These are phyloP conservation scores for Heliconius ethilla DNA, from an alignment of 2,888 invertebrate genomes.

Conservation along the genomic window DNA sequence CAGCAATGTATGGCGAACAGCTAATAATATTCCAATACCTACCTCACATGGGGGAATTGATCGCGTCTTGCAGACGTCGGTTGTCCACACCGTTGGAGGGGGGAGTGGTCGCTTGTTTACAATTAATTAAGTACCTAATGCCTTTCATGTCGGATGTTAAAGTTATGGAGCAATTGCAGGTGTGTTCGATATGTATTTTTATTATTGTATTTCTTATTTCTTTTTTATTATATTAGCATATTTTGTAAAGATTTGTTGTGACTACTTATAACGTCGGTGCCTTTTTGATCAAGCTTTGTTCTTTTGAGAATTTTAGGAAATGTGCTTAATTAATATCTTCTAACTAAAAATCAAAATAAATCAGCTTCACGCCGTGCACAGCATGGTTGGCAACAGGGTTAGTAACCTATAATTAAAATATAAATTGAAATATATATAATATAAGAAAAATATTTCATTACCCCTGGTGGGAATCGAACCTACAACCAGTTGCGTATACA, in stretches of 20 bases:
- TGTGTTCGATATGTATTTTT: slow-evolving; percentile 53
- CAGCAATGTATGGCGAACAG: slow-evolving; percentile 93
- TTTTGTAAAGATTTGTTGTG: background rate
- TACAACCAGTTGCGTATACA: no score
- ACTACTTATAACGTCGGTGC: background rate
- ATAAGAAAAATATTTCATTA: no score
- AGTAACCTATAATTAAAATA: no score
- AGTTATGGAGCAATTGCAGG: slow-evolving; percentile 93
- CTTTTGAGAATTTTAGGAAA: no score
- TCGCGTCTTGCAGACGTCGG: slow-evolving; percentile 89
- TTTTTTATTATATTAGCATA: background rate
- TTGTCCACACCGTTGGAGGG: slow-evolving; percentile 93
- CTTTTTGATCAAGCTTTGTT: background rate
- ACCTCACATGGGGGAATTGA: slow-evolving; percentile 93
- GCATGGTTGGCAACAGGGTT: no score
- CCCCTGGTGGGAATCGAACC: no score
- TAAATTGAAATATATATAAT: no score
- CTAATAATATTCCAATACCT: slow-evolving; percentile 94
- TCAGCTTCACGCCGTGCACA: no score
- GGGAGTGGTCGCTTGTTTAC: slow-evolving; percentile 91
- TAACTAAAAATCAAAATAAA: no score
- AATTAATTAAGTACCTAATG: slow-evolving; percentile 89
- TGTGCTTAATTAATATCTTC: no score
- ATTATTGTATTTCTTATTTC: background rate
- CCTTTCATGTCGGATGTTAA: slow-evolving; percentile 91